phyloP scores from a whole-genome alignment of 2,113 vertebrate genomes.

The Capreolus pygargus region DNA sequence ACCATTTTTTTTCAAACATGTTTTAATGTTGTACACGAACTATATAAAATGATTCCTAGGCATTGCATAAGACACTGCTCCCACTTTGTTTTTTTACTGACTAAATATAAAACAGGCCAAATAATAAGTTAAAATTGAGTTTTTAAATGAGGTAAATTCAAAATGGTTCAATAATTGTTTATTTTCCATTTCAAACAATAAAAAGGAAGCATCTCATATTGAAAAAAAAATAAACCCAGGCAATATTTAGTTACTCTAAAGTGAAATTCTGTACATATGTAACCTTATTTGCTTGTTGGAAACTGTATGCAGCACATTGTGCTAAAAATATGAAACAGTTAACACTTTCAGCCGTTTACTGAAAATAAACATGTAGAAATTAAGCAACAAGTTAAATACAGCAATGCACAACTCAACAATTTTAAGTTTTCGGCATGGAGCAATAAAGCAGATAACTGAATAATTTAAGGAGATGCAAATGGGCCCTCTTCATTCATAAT shows the following conservation, averaged over 20 bases:
- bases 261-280: conserved; percentile 84
- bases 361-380: conserved; percentile 90
- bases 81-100: conserved; percentile 83
- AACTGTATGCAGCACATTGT: conserved; percentile 89
- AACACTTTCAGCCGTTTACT: conserved; percentile 92
- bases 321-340: conserved; percentile 89
- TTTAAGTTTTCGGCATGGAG: conserved; percentile 78
- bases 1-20: conserved; percentile 71
- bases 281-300: conserved; percentile 84
- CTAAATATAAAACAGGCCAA: conserved; percentile 88
- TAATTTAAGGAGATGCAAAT: conserved; percentile 87
- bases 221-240: conserved; percentile 83
- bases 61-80: conserved; percentile 86
- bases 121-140: conserved; percentile 92
- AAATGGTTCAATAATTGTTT: conserved; percentile 87
- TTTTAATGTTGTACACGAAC: conserved; percentile 93
- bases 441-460: conserved; percentile 84
- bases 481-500: conserved; percentile 83
- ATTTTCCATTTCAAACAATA: conserved; percentile 84
- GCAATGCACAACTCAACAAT: conserved; percentile 87
- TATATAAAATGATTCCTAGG: conserved; percentile 95
- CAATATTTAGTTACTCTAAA: conserved; percentile 84
- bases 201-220: conserved; percentile 82
- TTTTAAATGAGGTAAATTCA: conserved; percentile 92
- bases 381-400: conserved; percentile 89